Base-by-base conservation (phyloP, 2,113 vertebrate genomes). In the Poecile atricapillus region DNA sequence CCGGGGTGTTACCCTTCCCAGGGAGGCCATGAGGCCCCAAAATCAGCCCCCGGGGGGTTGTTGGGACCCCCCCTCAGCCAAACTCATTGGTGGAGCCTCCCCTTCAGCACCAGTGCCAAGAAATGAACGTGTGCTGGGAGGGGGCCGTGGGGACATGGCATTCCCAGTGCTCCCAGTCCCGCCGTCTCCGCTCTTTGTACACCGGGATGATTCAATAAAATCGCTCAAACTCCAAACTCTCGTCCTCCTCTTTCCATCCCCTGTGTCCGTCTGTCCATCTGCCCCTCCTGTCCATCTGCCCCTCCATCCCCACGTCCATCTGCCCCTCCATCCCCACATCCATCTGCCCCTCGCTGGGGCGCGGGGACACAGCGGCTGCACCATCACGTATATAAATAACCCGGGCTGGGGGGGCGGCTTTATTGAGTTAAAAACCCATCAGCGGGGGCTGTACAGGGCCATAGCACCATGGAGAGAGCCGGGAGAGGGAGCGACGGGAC, bases 61-160 rank as follows among this genome's bases (percentile, higher is more conserved):
- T 25, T 46, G 46, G 24, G 74, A 55, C 15, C 15, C 79, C 62
- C 69, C 65, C 21, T 31, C 79, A 97, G 97, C 97, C 98, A 97
- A 87, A 96, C 91, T 90, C 84, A 35, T 83, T 37, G 94, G 97
- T 94, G 94, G 91, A 96, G 82, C 69, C 67, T 82, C 70, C 76
- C 79, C 96, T 95, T 94, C 93, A 95, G 96, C 97, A 97, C 97
- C 97, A 97, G 98, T 98, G 98, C 98, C 98, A 98, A 98, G 97
- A 98, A 97, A 87, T 31, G 62, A 89, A 68, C 2, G 53, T 20
- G 78, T 75, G 87, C 86, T 67, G 88, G 81, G 82, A 49, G 58
- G 86, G 82, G 96, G 96, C 95, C 93, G 82, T 87, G 96, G 97
- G 97, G 95, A 94, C 74, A 60, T 35, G 89, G 95, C 93, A 87